Conservation (phyloP, 2,888 invertebrate genomes). For the Gastrophysa polygoni region DNA sequence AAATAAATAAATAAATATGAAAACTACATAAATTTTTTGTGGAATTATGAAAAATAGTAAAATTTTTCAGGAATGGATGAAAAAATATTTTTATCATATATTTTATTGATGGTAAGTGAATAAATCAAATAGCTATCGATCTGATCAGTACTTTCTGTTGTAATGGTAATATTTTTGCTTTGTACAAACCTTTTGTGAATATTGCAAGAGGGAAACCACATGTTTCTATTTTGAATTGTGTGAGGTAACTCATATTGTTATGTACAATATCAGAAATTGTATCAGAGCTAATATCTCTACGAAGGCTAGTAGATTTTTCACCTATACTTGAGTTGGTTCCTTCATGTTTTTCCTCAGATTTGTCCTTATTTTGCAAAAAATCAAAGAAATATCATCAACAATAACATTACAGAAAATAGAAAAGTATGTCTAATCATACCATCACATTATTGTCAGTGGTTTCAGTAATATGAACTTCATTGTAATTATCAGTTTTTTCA, state of each 20-base stretch:
- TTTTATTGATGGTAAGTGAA: too few species aligned
- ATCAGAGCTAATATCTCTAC: constrained; percentile 74
- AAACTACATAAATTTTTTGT: too few species aligned
- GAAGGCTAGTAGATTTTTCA: constrained; percentile 61
- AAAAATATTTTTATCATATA: too few species aligned
- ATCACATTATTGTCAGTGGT: constrained; percentile 32
- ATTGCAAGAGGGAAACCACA: constrained; percentile 82
- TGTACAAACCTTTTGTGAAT: constrained; percentile 29
- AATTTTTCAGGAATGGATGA: too few species aligned
- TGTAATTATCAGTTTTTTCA: constrained; percentile 32
- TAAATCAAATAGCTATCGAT: too few species aligned
- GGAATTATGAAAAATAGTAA: too few species aligned
- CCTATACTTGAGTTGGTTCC: constrained; percentile 30
- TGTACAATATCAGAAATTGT: constrained; percentile 65
- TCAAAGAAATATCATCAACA: too few species aligned
- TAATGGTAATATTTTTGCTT: too few species aligned
- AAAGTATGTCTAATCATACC: neutral
- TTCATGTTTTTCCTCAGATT: too few species aligned
- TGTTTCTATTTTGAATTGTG: constrained; percentile 71
- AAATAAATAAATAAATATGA: too few species aligned
- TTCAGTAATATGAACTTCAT: constrained; percentile 56
- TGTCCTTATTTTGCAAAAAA: too few species aligned
- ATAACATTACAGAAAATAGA: neutral
- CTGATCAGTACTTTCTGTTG: too few species aligned
- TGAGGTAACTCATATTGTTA: constrained; percentile 66